Percentiles rank a stretch among this genome's conserved stretches.
These are phyloP conservation scores for Philonicus albiceps DNA, from an alignment of 2,888 invertebrate genomes.

Conservation along the genomic window DNA sequence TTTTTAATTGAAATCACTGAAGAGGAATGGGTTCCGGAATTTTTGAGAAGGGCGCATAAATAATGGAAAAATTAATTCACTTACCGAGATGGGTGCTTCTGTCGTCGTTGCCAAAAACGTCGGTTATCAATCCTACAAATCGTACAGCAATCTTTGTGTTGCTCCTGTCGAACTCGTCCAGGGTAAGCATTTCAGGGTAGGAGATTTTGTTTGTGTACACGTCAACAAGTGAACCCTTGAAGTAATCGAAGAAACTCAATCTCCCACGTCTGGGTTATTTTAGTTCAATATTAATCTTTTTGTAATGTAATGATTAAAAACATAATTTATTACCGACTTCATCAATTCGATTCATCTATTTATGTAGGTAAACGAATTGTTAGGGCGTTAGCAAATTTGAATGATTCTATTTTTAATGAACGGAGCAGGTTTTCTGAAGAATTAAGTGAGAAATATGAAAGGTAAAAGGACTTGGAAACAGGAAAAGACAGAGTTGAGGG, in stretches of 20 bases:
- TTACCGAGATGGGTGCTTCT: conserved; percentile 43
- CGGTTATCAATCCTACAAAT: conserved; percentile 45
- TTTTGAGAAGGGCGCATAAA: background rate
- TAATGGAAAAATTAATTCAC: background rate
- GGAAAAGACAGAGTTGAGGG: no score
- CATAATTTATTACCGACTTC: no score
- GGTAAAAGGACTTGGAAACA: no score
- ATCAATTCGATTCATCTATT: no score
- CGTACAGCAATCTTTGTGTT: conserved; percentile 44
- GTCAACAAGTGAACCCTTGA: conserved; percentile 49
- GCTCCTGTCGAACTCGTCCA: conserved; percentile 46
- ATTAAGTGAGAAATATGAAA: no score
- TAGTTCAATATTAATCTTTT: background rate
- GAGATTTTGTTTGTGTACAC: conserved; percentile 48
- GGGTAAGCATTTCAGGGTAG: conserved; percentile 48
- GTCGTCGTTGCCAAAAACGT: conserved; percentile 47
- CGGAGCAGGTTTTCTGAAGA: no score
- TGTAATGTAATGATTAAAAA: no score
- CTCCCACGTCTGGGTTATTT: no score
- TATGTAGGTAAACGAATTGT: no score
- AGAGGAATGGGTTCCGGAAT: background rate
- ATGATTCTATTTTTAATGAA: no score
- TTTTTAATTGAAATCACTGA: background rate
- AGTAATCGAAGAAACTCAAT: background rate
- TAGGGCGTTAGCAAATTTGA: no score